phyloP scores from a whole-genome alignment of 2,797 vertebrate species.

The Anniella stebbinsi region DNA sequence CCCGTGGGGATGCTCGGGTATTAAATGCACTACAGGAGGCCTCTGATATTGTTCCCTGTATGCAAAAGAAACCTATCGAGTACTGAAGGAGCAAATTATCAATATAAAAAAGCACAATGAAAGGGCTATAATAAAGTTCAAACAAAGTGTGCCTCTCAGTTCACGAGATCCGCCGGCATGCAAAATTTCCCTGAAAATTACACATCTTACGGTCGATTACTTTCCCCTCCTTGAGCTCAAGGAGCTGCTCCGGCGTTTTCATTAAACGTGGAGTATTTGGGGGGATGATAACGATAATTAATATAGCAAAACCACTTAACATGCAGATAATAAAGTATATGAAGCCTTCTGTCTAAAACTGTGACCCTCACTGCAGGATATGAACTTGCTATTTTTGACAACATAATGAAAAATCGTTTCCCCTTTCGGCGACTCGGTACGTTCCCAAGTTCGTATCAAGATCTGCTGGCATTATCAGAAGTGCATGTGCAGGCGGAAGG shows the following conservation, averaged over 20 bases:
- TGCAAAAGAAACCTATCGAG: constrained; percentile 63
- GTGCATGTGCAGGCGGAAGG: background rate
- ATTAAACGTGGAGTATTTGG: constrained; percentile 42
- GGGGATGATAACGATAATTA: constrained; percentile 61
- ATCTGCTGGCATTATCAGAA: background rate
- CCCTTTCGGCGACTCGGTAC: constrained; percentile 45
- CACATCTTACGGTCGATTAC: constrained; percentile 59
- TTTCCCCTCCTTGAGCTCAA: constrained; percentile 54
- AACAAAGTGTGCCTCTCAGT: constrained; percentile 58
- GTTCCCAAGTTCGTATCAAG: constrained; percentile 45
- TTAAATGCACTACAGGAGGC: constrained; percentile 70
- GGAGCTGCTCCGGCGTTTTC: constrained; percentile 41
- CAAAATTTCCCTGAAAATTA: constrained; percentile 69
- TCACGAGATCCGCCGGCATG: constrained; percentile 65
- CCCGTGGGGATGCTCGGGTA: constrained; percentile 66
- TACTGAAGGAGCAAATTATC: constrained; percentile 65
- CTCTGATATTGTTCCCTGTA: constrained; percentile 67
- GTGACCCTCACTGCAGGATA: constrained; percentile 67
- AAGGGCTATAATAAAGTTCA: constrained; percentile 68
- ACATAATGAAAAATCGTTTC: constrained; percentile 48
- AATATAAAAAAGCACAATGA: constrained; percentile 68
- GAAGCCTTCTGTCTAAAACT: constrained; percentile 53
- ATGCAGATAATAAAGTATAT: constrained; percentile 54
- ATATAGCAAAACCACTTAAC: constrained; percentile 61
- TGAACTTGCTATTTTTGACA: constrained; percentile 58